Evolutionary conservation across 2,888 invertebrate genomes (phyloP).

Genomic region (Drosophila planitibia): DNA sequence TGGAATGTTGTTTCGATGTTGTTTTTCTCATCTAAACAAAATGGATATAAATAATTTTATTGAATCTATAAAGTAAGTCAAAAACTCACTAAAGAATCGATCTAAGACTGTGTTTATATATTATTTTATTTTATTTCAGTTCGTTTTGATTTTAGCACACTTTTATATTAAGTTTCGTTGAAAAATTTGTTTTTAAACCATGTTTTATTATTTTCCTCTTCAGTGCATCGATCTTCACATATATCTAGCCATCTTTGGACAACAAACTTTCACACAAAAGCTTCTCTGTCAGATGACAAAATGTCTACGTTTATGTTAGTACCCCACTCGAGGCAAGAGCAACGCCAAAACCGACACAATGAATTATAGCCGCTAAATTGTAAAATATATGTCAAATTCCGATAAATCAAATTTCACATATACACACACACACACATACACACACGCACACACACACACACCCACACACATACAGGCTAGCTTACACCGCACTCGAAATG

Average conservation of each 20-base stretch:
- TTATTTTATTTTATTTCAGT: background rate
- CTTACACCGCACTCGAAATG: constrained; percentile 59
- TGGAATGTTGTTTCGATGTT: background rate
- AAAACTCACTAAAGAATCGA: background rate
- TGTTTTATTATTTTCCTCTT: background rate
- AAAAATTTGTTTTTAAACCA: background rate
- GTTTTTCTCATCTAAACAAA: background rate
- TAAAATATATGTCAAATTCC: constrained; percentile 80
- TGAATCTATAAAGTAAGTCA: background rate
- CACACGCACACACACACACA: constrained; percentile 17
- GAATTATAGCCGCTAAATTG: constrained; percentile 81
- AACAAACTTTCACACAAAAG: constrained; percentile 35
- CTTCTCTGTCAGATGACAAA: constrained; percentile 50
- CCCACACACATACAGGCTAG: background rate
- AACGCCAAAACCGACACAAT: constrained; percentile 76
- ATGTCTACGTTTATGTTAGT: constrained; percentile 58
- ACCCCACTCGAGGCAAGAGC: constrained; percentile 56
- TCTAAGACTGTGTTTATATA: background rate
- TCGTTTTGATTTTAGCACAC: background rate
- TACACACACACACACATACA: constrained; percentile 17
- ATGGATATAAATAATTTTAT: background rate
- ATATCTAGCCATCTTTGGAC: background rate
- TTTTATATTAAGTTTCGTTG: background rate
- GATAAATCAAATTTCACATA: constrained; percentile 72
- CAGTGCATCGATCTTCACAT: constrained; percentile 11